Conservation (phyloP, 2,797 vertebrate species). For the Intellagama lesueurii region DNA sequence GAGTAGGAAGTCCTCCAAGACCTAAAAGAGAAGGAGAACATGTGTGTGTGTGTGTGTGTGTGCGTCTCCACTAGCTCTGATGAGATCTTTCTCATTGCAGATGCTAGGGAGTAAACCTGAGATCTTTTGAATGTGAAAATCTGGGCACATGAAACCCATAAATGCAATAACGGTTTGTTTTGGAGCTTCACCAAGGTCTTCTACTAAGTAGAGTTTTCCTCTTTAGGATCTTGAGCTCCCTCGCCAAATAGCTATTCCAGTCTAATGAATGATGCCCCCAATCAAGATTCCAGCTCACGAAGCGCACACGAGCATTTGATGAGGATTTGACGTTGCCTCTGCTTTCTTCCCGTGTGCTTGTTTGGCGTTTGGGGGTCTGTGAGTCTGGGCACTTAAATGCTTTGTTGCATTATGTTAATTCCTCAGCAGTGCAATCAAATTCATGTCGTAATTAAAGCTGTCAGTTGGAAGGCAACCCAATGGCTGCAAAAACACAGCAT, state of each 20-base stretch:
- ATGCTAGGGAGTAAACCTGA: neutral
- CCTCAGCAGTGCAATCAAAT: slow-evolving; percentile 91
- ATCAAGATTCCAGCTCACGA: neutral
- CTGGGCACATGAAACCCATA: neutral
- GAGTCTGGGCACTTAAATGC: slow-evolving; percentile 78
- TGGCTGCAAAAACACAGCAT: slow-evolving; percentile 90
- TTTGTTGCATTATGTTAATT: slow-evolving; percentile 89
- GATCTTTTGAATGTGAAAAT: neutral
- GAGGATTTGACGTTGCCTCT: slow-evolving; percentile 24
- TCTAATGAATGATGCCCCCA: neutral
- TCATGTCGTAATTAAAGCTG: slow-evolving; percentile 96
- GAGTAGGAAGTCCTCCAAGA: neutral
- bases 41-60: too few relatives aligned
- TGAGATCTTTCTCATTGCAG: neutral
- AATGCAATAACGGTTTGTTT: neutral
- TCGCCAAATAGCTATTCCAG: neutral
- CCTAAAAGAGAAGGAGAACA: neutral
- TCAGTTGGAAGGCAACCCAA: slow-evolving; percentile 92
- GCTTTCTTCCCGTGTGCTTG: neutral
- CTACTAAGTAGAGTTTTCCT: neutral
- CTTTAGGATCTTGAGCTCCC: rapidly evolving
- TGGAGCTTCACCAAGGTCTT: neutral
- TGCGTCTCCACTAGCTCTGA: too few relatives aligned
- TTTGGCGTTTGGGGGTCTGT: slow-evolving; percentile 45
- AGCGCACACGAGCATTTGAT: slow-evolving; percentile 28